Evolutionary conservation across 2,113 vertebrate species (phyloP).

Genomic region (Galeopterus variegatus): DNA sequence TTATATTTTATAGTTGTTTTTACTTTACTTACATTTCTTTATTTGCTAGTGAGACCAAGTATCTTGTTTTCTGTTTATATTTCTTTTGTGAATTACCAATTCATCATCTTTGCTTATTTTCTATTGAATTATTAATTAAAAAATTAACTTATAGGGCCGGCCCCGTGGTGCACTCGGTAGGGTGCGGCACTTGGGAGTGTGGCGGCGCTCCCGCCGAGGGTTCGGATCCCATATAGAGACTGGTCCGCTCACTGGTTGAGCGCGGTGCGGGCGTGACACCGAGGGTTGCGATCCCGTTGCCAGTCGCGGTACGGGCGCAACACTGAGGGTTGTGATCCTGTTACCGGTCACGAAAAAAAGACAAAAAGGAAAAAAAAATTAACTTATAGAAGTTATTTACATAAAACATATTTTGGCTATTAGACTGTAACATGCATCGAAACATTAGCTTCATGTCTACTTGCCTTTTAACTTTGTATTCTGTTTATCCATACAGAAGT

Average conservation of each 20-base stretch:
- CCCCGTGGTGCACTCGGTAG: no score
- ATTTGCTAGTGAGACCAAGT: not conserved
- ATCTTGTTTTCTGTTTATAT: slow-evolving; percentile 46
- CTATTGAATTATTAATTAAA: slow-evolving; percentile 50
- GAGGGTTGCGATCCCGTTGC: no score
- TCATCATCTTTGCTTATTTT: slow-evolving; percentile 59
- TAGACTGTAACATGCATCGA: slow-evolving; percentile 52
- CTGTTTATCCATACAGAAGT: not conserved
- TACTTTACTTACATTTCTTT: slow-evolving; percentile 15
- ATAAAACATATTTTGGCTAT: slow-evolving; percentile 60
- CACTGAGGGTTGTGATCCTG: no score
- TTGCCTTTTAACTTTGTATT: slow-evolving; percentile 55
- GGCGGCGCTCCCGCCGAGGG: no score
- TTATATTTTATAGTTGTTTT: slow-evolving; percentile 38
- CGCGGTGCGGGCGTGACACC: no score
- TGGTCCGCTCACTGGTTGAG: no score
- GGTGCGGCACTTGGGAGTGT: no score
- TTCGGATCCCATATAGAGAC: no score
- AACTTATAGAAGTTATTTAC: slow-evolving; percentile 51
- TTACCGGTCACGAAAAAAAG: no score
- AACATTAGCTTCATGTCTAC: slow-evolving; percentile 54
- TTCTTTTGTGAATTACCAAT: slow-evolving; percentile 51
- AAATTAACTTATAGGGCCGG: slow-evolving; percentile 32
- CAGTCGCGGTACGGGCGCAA: no score
- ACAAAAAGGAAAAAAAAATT: no score